Percentiles rank a stretch among this genome's conserved stretches.
phyloP scores from a whole-genome alignment of 1,140 invertebrate species.

The Drosophila repleta region DNA sequence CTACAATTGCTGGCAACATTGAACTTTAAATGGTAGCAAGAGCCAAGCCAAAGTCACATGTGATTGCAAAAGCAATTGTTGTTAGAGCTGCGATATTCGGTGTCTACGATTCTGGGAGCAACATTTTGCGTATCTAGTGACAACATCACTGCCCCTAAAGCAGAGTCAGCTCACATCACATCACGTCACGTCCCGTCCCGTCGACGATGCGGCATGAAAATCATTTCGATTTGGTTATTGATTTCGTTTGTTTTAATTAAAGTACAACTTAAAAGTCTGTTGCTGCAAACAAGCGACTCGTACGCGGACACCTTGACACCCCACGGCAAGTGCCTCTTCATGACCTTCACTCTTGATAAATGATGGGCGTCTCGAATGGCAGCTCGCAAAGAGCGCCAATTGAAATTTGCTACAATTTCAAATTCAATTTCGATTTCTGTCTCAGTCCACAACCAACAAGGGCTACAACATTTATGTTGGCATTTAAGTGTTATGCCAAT shows the following conservation, averaged over 20 bases:
- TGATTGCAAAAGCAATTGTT: slow-evolving; percentile 40
- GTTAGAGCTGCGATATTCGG: slow-evolving; percentile 16
- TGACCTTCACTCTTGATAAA: slow-evolving; percentile 61
- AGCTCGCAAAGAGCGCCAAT: slow-evolving; percentile 22
- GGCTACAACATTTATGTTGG: slow-evolving; percentile 1
- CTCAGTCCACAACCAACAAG: slow-evolving; percentile 30
- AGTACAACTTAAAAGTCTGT: slow-evolving; percentile 42
- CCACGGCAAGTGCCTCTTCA: slow-evolving; percentile 16
- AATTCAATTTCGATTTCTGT: slow-evolving; percentile 27
- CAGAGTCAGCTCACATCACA: slow-evolving; percentile 20
- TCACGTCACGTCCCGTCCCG: slow-evolving; percentile 47
- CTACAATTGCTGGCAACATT: slow-evolving; percentile 74
- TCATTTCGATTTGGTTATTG: slow-evolving; percentile 43
- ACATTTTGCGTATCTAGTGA: slow-evolving; percentile 50
- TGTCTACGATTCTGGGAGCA: slow-evolving; percentile 16
- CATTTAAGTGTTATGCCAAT: slow-evolving; percentile 33
- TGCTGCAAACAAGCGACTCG: slow-evolving; percentile 10
- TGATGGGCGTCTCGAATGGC: slow-evolving; percentile 44
- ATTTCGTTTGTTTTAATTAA: slow-evolving; percentile 61
- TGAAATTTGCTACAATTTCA: slow-evolving; percentile 68
- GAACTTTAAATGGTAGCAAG: slow-evolving; percentile 78
- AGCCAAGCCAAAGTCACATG: slow-evolving; percentile 46
- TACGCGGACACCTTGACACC: slow-evolving; percentile 27
- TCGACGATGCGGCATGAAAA: slow-evolving; percentile 61
- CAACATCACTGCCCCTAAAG: slow-evolving; percentile 42